Percentiles rank a stretch among this genome's conserved stretches.
phyloP scores from a whole-genome alignment of 2,797 vertebrate species.

The Poecilia wingei region DNA sequence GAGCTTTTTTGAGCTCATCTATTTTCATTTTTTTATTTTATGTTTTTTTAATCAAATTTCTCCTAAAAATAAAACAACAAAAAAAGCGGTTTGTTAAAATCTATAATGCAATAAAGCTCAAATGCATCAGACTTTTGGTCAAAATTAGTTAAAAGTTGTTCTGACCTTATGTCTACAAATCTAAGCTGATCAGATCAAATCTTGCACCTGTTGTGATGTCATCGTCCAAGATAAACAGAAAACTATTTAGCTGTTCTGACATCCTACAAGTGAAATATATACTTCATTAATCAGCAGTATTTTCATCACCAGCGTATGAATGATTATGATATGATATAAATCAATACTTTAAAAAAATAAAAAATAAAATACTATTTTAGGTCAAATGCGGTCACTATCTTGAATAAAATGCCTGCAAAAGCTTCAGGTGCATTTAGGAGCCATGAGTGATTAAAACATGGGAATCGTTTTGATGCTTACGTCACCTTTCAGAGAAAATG shows the following conservation, averaged over 20 bases:
- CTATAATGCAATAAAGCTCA: not conserved
- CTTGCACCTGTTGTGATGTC: not conserved
- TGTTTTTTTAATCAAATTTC: not conserved
- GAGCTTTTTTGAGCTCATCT: not conserved
- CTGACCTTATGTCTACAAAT: not conserved
- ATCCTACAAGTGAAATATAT: not conserved
- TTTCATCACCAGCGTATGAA: not conserved
- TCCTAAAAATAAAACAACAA: not conserved
- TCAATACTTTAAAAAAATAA: too few species aligned
- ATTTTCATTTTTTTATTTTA: not conserved
- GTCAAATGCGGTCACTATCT: slow-evolving; percentile 28
- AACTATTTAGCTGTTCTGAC: not conserved
- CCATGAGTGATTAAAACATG: not conserved
- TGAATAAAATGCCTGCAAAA: slow-evolving; percentile 2
- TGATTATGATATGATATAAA: too few species aligned
- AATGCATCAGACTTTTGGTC: not conserved
- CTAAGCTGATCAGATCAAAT: not conserved
- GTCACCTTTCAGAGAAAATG: slow-evolving; percentile 15
- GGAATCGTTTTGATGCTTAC: not conserved
- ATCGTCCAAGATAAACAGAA: not conserved
- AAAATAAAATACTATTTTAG: slow-evolving; percentile 1
- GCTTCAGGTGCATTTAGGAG: not conserved
- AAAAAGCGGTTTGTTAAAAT: not conserved
- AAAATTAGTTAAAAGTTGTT: not conserved
- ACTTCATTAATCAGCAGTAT: not conserved